Percentiles rank a stretch among this genome's conserved stretches.
These are phyloP conservation scores for Premnoplex brunnescens DNA, from an alignment of 2,797 vertebrate genomes.

Conservation along the genomic window DNA sequence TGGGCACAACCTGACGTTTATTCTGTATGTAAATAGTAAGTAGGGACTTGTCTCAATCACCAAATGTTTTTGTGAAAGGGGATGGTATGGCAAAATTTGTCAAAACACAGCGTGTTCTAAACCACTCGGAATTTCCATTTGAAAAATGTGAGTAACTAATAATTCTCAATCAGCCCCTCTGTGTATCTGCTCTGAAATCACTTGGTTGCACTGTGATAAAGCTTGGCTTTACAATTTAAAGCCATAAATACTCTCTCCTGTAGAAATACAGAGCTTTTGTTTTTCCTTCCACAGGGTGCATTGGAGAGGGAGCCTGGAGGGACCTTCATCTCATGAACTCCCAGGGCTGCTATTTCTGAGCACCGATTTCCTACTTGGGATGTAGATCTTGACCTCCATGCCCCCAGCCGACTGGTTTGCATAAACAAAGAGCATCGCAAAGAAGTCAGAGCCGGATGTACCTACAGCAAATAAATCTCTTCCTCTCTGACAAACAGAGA, in stretches of 20 bases:
- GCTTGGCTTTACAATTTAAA: background rate
- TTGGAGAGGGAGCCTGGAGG: background rate
- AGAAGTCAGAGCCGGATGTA: constrained; percentile 68
- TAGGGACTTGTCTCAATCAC: background rate
- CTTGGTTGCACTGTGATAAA: background rate
- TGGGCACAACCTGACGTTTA: background rate
- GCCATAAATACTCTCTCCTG: background rate
- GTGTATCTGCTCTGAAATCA: background rate
- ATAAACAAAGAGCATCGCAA: constrained; percentile 69
- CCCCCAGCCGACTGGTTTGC: constrained; percentile 52
- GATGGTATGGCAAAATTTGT: constrained; percentile 7
- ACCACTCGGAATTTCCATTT: constrained; percentile 18
- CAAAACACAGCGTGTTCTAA: constrained; percentile 14
- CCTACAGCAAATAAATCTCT: constrained; percentile 75
- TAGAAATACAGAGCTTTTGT: background rate
- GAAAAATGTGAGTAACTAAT: background rate
- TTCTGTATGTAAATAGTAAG: background rate
- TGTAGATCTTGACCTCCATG: constrained; percentile 66
- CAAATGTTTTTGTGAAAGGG: background rate
- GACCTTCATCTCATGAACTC: constrained; percentile 53
- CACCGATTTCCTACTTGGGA: constrained; percentile 65
- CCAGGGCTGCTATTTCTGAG: constrained; percentile 65
- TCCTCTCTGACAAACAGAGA: constrained; percentile 70
- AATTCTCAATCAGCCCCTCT: background rate
- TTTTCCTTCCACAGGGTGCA: background rate